Evolutionary conservation across 2,888 invertebrate species (phyloP), one percentile per base, ranked within the genome.

Genomic region (Drosophila colorata): DNA sequence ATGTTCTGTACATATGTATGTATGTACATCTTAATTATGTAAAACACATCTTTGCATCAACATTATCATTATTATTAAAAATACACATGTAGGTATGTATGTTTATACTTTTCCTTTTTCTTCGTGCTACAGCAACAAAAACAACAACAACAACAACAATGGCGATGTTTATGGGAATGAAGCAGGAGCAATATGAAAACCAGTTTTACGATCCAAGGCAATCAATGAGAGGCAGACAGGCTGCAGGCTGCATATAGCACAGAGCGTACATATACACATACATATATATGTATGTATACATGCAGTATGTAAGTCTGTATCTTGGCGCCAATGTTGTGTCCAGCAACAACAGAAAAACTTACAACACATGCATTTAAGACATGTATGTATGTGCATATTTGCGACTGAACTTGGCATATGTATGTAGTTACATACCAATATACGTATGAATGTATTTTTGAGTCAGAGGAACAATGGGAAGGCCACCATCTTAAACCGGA

Each of bases 51-150:
- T 9, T 2, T 28, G 5, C 28, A 35, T 48, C 49, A 49, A 25
- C 3, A 23, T 49, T 37, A 49, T 49, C 6, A 13, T 13, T 37
- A 25, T 25, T 1, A 14, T 14, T 43, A 18, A 44, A 35, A 49
- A 48, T 37, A 38, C 4, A 31, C 16, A 53, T 40, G 6, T 49
- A 20, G 25, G 6, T 43, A 51, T 25, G 16, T 37, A 13, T 16
- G n/a, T 31, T 16, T 41, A 66, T 58, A 87, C 86, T 78, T 87
- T 82, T 87, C 82, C 88, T 82, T 82, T 87, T 74, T 73, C 56
- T 65, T 67, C 58, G 53, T 63, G 71, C 63, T 52, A 18, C 60
- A 58, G 47, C 38, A 64, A 38, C 48, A 66, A 23, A 52, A 60
- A 46, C 47, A 20, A 20, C 20, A 52, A 48, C 48, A 63, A 53